A percentile compares a stretch with the other conserved stretches of the same genome.
Evolutionary conservation across 2,888 invertebrate genomes (phyloP).

Genomic region (Imbricaverruca yamaguchii): DNA sequence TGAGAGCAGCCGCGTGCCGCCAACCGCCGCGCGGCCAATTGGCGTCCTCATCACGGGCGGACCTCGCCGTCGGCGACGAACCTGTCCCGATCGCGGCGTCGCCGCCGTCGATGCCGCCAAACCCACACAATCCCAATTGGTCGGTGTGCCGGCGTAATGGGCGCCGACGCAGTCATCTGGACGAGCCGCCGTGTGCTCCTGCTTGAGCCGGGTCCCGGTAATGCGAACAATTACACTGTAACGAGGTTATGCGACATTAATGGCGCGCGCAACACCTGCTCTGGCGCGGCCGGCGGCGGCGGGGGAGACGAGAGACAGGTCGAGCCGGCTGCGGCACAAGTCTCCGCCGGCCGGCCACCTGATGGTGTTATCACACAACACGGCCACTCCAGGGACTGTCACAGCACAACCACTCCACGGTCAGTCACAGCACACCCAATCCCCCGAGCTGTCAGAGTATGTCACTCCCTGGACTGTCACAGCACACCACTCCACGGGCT

Average conservation of each 20-base stretch:
- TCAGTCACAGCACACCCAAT: no score
- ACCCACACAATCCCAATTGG: slow-evolving; percentile 15
- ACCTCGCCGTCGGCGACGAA: no score
- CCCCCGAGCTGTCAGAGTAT: no score
- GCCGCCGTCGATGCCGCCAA: background rate
- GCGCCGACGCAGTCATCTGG: background rate
- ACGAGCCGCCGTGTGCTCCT: background rate
- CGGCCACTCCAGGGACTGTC: no score
- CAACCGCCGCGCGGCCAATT: background rate
- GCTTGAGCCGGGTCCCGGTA: background rate
- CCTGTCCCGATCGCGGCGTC: background rate
- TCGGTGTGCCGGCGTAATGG: background rate
- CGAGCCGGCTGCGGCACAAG: background rate
- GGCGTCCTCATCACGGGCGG: no score
- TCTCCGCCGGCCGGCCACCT: background rate
- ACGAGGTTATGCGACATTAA: slow-evolving; percentile 18
- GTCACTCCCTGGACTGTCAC: no score
- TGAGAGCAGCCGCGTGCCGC: background rate
- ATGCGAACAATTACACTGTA: slow-evolving; percentile 8
- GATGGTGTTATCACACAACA: background rate
- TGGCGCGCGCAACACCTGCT: slow-evolving; percentile 8
- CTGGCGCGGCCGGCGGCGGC: slow-evolving; percentile 1
- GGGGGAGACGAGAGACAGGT: background rate
- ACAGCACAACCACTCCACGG: no score
- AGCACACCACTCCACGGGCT: no score